Base-by-base conservation (phyloP, 2,113 vertebrate genomes). In the Anhinga anhinga region DNA sequence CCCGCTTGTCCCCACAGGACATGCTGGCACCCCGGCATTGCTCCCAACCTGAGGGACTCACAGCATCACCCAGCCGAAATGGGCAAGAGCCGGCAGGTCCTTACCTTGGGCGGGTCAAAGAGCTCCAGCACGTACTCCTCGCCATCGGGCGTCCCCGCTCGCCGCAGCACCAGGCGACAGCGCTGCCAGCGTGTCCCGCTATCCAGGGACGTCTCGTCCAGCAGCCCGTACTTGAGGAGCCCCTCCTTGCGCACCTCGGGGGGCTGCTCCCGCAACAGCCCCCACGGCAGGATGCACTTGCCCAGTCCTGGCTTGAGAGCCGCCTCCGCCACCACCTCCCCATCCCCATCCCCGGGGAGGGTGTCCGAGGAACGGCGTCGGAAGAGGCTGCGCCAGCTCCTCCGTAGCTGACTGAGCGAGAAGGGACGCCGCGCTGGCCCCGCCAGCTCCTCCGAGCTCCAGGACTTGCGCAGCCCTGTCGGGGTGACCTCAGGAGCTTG, bases 21-120 rank as follows among this genome's bases (percentile, higher is more conserved):
- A 2, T 13, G 66, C 50, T 3, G 3, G 12, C n/a, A 55, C 6
- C 40, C 9, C 0, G 25, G 36, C 49, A 29, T 13, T 6, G 0
- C 25, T 52, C 62, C 69, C 47, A 36, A 4, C 55, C 21, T 2
- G 0, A 38, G 44, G 21, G 20, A 65, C 29, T 5, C 5, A 0
- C 58, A 44, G 65, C 59, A 27, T 10, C 49, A 0, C 15, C 13
- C 0, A 2, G 34, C 18, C 17, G 2, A 14, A 27, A 15, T 0
- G 0, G 61, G 5, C n/a, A 2, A 29, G 17, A 86, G 6, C 32
- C 1, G 0, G 9, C 20, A 10, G 34, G 0, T n/a, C 74, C 98
- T 95, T 98, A 99, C 99, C 99, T 99, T 99, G 94, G 99, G 99
- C 1, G 99, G 99, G 97, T 99, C 99, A 15, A 99, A 99, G 89